A percentile compares a stretch with the other conserved stretches of the same genome.
phyloP scores from a whole-genome alignment of 2,797 vertebrate species.

The Ptychadena robeensis region DNA sequence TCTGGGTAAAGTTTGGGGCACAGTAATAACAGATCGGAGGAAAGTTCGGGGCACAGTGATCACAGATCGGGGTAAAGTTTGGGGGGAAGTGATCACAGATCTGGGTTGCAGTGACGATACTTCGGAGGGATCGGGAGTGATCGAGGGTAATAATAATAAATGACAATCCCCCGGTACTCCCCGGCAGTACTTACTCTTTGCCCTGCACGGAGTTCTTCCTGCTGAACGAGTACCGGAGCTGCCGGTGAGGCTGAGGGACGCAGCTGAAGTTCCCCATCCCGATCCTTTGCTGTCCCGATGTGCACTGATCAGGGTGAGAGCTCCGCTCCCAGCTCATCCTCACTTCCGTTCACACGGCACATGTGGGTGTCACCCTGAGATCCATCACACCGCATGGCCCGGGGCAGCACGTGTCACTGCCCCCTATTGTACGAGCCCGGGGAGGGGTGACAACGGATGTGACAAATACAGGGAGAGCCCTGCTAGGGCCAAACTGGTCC shows the following conservation, averaged over 20 bases:
- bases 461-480: neutral
- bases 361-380: constrained; percentile 67
- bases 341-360: constrained; percentile 64
- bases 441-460: constrained; percentile 2
- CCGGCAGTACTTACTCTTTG: constrained; percentile 71
- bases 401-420: constrained; percentile 11
- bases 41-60: too few relatives aligned
- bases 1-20: too few relatives aligned
- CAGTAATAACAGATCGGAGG: too few relatives aligned
- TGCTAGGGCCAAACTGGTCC: neutral
- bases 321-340: constrained; percentile 53
- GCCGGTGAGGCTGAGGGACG: constrained; percentile 71
- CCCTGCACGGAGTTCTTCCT: constrained; percentile 74
- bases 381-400: constrained; percentile 17
- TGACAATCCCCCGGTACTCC: neutral
- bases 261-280: constrained; percentile 79
- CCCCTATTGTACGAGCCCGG: neutral
- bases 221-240: constrained; percentile 73
- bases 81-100: too few relatives aligned
- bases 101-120: too few relatives aligned
- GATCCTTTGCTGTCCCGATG: constrained; percentile 22
- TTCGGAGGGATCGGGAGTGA: too few relatives aligned
- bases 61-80: too few relatives aligned
- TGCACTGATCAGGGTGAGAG: constrained; percentile 9
- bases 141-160: neutral